Base-by-base conservation (phyloP, 2,113 vertebrate genomes). In the Caranx melampygus region DNA sequence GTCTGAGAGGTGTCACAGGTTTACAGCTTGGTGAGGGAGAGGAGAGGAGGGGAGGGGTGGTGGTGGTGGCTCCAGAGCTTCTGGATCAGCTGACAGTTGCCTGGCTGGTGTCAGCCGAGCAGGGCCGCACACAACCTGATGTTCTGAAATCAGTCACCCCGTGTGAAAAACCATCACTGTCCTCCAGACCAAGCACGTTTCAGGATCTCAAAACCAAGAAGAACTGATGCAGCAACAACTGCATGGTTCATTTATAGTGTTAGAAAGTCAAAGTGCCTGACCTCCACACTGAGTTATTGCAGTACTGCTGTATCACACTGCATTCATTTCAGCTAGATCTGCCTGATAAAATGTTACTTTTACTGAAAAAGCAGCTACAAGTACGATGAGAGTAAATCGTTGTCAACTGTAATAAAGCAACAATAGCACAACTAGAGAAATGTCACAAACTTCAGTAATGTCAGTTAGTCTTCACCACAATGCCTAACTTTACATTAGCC, bases 1-100 rank as follows among this genome's bases (percentile, higher is more conserved):
- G 79, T 90, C 78, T 75, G 63, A 62, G 81, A 81, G 15, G 72
- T 69, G 86, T 91, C 34, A 60, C 78, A 71, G 76, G 78, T 89
- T 93, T 85, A 89, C 61, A 40, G 72, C 68, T 67, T 51, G 1
- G 75, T 12, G 49, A 67, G 33, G 26, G 51, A 58, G 51, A 58
- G 71, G 76, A 60, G 63, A 45, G 67, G 74, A 34, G 42, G 66
- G 20, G 65, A 59, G 61, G 40, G 40, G 40, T 26, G 26, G 26
- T 26, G 40, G 8, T 1, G 72, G 72, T 26, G 79, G 44, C 79
- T 82, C 68, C 71, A 62, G 61, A 3, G 40, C 63, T 75, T 61
- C 73, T 31, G 62, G 59, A 76, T 92, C 80, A 86, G 78, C 76
- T 86, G 73, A 75, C 64, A 35, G 49, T 52, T 72, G 77, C 69